A percentile compares a stretch with the other conserved stretches of the same genome.
These are phyloP conservation scores for Ciconia stormi DNA, from an alignment of 2,113 vertebrate species.

Conservation along the genomic window DNA sequence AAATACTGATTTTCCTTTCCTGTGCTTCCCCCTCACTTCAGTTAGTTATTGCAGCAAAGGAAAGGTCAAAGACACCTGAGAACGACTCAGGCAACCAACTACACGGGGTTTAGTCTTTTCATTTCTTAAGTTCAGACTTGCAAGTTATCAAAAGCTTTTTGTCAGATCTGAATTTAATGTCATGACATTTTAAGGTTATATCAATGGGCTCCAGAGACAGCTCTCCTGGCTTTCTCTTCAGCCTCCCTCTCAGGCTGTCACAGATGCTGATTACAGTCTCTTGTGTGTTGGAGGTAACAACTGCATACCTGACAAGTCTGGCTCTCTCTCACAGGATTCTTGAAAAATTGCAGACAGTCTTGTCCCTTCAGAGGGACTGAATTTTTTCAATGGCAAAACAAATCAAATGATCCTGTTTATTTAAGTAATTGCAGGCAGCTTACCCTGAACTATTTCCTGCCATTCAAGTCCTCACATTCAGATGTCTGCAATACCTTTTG, in stretches of 20 bases:
- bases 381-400: background rate
- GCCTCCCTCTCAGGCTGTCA: background rate
- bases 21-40: background rate
- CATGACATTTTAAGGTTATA: conserved; percentile 4
- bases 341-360: background rate
- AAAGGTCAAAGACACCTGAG: background rate
- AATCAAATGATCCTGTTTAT: background rate
- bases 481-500: background rate
- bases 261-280: background rate
- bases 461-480: background rate
- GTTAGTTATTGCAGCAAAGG: background rate
- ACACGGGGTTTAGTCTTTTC: background rate
- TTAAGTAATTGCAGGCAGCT: background rate
- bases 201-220: background rate
- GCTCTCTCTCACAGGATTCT: background rate
- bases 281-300: background rate
- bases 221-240: background rate
- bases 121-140: background rate
- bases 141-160: background rate
- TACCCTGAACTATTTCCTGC: background rate
- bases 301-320: background rate
- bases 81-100: background rate
- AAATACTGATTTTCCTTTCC: background rate
- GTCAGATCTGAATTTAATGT: background rate
- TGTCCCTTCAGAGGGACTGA: background rate